These are phyloP conservation scores for Micoletzkya japonica DNA, from an alignment of 2,888 invertebrate genomes.

Conservation along the genomic window DNA sequence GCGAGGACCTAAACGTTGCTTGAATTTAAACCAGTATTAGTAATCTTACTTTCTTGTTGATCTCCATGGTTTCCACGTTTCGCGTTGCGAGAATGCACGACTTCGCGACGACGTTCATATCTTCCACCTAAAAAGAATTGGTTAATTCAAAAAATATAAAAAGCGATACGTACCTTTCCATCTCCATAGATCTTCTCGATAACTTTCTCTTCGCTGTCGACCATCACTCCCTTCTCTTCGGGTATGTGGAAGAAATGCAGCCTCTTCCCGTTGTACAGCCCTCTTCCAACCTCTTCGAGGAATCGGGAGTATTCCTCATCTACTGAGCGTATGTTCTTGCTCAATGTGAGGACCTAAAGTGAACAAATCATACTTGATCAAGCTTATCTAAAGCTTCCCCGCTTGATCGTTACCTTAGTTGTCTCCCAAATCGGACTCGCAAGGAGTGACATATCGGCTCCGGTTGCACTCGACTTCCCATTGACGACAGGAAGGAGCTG, in stretches of 20 bases:
- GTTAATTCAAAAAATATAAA: too few species aligned
- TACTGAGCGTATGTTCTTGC: neutral
- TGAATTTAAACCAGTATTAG: neutral
- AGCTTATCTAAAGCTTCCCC: neutral
- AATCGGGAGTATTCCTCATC: neutral
- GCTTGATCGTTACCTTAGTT: neutral
- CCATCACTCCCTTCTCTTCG: neutral
- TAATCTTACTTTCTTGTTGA: neutral
- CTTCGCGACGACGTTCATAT: neutral
- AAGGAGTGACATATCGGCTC: neutral
- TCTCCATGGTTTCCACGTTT: neutral
- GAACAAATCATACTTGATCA: neutral
- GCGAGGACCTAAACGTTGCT: slow-evolving; percentile 2
- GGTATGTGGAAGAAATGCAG: neutral
- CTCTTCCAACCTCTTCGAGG: slow-evolving; percentile 3
- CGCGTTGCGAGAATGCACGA: neutral
- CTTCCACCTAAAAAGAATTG: neutral
- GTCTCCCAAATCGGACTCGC: neutral
- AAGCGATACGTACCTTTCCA: too few species aligned
- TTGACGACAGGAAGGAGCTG: slow-evolving; percentile 3
- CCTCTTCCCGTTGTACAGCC: neutral
- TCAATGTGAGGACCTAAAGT: neutral
- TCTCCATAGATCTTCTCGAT: neutral
- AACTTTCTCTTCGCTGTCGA: neutral
- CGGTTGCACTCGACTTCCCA: neutral